phyloP scores from a whole-genome alignment of 2,113 vertebrate genomes.

The Athene cunicularia region DNA sequence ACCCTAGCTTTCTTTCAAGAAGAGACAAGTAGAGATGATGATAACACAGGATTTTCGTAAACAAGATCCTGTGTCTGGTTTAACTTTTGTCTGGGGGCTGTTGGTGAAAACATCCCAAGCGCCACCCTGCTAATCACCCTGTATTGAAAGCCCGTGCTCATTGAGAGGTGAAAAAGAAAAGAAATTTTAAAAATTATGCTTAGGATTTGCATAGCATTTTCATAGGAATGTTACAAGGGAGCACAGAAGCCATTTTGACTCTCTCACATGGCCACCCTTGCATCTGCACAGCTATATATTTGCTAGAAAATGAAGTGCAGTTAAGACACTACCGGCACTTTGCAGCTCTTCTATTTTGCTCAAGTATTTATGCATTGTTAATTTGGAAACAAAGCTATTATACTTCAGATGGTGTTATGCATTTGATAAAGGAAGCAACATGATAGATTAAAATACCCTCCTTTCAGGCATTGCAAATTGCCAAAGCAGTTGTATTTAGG shows the following conservation, averaged over 20 bases:
- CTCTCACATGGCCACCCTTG: not conserved
- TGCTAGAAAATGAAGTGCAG: not conserved
- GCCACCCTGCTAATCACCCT: not conserved
- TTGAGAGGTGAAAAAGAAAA: not conserved
- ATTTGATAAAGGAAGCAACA: not conserved
- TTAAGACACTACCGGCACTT: not conserved
- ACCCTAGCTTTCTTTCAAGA: not conserved
- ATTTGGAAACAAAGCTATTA: constrained; percentile 26
- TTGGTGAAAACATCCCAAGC: not conserved
- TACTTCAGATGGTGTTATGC: not conserved
- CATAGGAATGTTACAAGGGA: not conserved
- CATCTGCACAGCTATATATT: not conserved
- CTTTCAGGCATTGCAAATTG: not conserved
- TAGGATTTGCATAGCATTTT: not conserved
- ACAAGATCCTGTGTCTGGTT: not conserved
- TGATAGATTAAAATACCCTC: not conserved
- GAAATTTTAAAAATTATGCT: not conserved
- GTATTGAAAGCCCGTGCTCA: not conserved
- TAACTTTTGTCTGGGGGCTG: not conserved
- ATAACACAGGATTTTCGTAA: not conserved
- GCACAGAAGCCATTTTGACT: not conserved
- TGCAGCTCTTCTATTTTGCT: not conserved
- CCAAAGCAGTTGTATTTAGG: not conserved
- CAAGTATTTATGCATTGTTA: not conserved
- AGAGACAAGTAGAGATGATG: not conserved